phyloP scores from a whole-genome alignment of 2,888 invertebrate species.

The Apamea sordens region DNA sequence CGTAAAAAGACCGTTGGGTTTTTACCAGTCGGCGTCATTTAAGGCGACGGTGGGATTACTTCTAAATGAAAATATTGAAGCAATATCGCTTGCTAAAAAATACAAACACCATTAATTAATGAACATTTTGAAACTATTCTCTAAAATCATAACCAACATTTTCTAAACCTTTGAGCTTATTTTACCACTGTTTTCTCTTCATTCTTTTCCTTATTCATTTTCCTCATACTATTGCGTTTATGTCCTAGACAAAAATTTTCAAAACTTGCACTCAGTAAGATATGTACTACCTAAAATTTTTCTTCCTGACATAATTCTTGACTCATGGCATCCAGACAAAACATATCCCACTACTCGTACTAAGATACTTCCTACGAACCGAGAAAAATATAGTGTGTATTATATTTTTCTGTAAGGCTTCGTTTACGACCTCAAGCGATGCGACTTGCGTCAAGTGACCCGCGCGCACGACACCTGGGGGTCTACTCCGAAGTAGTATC shows the following conservation, averaged over 20 bases:
- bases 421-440: not conserved
- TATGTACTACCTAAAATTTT: not conserved
- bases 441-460: not conserved
- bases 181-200: not conserved
- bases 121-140: too few relatives aligned
- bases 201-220: not conserved
- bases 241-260: not conserved
- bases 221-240: not conserved
- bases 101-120: too few relatives aligned
- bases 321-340: not conserved
- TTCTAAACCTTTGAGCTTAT: not conserved
- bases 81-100: too few relatives aligned
- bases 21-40: too few relatives aligned
- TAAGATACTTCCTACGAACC: not conserved
- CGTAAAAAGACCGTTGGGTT: not conserved
- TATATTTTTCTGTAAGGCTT: not conserved
- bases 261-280: not conserved
- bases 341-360: not conserved
- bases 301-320: not conserved
- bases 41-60: not conserved
- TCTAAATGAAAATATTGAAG: not conserved
- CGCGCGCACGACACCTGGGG: not conserved
- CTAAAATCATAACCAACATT: not conserved
- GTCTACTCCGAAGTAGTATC: too few relatives aligned
- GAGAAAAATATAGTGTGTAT: too few relatives aligned